Evolutionary conservation across 2,113 vertebrate species (phyloP), one percentile per base, ranked within the genome.

Genomic region (Mobula hypostoma): DNA sequence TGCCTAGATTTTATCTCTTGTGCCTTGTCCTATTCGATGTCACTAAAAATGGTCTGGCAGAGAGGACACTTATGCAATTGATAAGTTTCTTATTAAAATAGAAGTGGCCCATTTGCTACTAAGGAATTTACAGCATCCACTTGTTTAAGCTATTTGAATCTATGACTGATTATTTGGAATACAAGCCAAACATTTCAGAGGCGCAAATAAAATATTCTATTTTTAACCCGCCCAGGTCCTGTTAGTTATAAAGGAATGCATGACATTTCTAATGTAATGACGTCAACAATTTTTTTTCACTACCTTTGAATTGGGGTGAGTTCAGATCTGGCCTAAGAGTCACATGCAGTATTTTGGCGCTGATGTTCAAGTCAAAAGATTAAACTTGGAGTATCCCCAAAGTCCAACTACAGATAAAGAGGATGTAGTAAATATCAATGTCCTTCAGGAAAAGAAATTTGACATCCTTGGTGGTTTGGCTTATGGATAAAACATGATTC

Each of bases 1-100:
- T 93, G 91, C 7, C 91, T 93, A 70, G n/a, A 3, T 48, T 93
- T 56, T 56, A 74, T 56, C 70, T 74, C 70, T 27, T 48, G 8
- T 70, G 91, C 91, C 91, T 74, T 56, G 21, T 56, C 32, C 24
- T 27, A 11, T 48, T 74, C 36, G 14, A 74, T 93, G 40, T 29
- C 70, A 93, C 91, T 56, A 93, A 93, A 92, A 40, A 74, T 93
- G 32, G 90, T 74, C 90, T 70, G 32, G 14, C 66, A 48, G 66
- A 93, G 91, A 93, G 70, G 40, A 56, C 90, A 72, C 90, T 14
- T 93, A 48, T 27, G 63, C 90, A 48, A 92, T 7, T 27, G 70
- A 93, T 93, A 93, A 93, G 40, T 8, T 24, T 74, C 40, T 70
- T 56, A 56, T 93, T 93, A 93, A 93, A 93, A 93, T 72, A 74